phyloP scores from a whole-genome alignment of 2,888 invertebrate species.

The Meiosimyza decipiens region DNA sequence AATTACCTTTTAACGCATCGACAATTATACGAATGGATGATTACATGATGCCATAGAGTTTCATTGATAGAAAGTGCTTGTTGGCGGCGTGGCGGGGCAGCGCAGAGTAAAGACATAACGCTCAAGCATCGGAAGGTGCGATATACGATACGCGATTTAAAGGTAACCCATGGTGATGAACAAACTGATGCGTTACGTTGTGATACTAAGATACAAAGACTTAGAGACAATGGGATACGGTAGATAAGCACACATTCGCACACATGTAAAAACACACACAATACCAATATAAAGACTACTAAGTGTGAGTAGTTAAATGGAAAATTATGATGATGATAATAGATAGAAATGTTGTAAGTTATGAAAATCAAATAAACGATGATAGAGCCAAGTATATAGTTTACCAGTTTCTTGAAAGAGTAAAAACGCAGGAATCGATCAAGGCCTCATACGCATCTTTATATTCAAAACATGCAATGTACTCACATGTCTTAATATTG shows the following conservation, averaged over 20 bases:
- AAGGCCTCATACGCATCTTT: too few relatives aligned
- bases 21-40: constrained; percentile 67
- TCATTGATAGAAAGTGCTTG: constrained; percentile 44
- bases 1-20: constrained; percentile 67
- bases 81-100: constrained; percentile 6
- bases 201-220: neutral
- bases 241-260: too few relatives aligned
- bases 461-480: too few relatives aligned
- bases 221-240: neutral
- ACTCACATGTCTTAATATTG: neutral
- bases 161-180: constrained; percentile 46
- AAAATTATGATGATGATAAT: too few relatives aligned
- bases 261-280: too few relatives aligned
- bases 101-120: neutral
- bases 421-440: too few relatives aligned
- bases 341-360: too few relatives aligned
- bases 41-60: constrained; percentile 40
- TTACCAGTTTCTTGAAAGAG: too few relatives aligned
- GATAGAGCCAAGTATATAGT: too few relatives aligned
- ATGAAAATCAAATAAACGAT: too few relatives aligned
- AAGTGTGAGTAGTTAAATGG: too few relatives aligned
- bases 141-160: constrained; percentile 59
- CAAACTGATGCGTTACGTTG: neutral
- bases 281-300: too few relatives aligned
- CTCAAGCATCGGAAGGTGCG: constrained; percentile 54